phyloP scores from a whole-genome alignment of 2,888 invertebrate species.

The Aspidiotus destructor region DNA sequence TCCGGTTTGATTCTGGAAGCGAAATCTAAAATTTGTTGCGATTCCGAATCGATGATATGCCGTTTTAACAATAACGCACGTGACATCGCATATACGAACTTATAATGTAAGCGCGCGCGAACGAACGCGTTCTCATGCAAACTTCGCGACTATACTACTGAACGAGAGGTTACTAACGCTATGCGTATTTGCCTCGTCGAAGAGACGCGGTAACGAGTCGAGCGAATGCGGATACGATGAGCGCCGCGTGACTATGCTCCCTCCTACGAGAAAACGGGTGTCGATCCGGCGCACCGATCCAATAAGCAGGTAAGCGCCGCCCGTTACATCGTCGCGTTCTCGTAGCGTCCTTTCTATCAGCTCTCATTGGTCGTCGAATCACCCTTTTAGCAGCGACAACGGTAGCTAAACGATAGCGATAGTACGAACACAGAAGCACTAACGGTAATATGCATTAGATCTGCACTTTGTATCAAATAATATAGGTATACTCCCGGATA shows the following conservation, averaged over 20 bases:
- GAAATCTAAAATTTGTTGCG: constrained; percentile 7
- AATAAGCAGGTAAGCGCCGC: constrained; percentile 31
- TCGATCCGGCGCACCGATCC: constrained; percentile 7
- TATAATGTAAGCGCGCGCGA: constrained; percentile 17
- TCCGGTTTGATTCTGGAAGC: constrained; percentile 19
- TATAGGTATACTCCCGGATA: too few species aligned
- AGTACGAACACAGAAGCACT: not conserved
- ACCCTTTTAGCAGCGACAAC: not conserved
- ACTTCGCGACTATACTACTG: constrained; percentile 30
- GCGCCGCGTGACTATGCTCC: too few species aligned
- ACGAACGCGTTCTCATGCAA: constrained; percentile 15
- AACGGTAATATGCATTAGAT: too few species aligned
- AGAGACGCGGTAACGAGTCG: too few species aligned
- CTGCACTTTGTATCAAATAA: too few species aligned
- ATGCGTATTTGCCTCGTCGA: not conserved
- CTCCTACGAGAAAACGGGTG: constrained; percentile 4
- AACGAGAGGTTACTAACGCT: not conserved
- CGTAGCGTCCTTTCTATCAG: constrained; percentile 6
- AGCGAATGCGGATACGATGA: too few species aligned
- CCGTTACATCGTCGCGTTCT: constrained; percentile 11
- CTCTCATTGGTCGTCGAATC: constrained; percentile 17
- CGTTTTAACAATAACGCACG: constrained; percentile 28
- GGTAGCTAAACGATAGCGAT: not conserved
- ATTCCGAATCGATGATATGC: constrained; percentile 22
- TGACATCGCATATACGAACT: constrained; percentile 30